Percentiles rank a stretch among this genome's conserved stretches.
Conservation (phyloP, 2,797 vertebrate species). For the Diceros bicornis region DNA sequence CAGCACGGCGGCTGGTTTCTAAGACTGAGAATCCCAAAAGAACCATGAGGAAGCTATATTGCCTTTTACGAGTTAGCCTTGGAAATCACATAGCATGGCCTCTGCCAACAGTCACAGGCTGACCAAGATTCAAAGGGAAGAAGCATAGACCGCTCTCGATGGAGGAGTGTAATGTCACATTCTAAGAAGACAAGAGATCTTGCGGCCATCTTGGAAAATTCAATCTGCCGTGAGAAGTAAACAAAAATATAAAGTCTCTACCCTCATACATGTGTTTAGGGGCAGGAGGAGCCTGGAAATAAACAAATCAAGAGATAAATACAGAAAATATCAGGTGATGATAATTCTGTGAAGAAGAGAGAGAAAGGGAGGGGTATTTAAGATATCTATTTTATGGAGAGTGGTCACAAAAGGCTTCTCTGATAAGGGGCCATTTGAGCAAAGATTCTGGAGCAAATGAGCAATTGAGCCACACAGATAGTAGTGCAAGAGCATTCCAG, state of each 20-base stretch:
- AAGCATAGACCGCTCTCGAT: not conserved
- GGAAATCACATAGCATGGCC: not conserved
- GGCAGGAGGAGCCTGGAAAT: not conserved
- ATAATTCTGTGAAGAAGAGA: not conserved
- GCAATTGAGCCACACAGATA: not conserved
- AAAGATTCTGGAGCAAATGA: not conserved
- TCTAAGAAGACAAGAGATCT: not conserved
- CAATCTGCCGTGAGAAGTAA: not conserved
- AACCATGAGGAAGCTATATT: not conserved
- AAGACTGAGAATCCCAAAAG: conserved; percentile 8
- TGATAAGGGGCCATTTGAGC: not conserved
- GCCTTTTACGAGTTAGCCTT: not conserved
- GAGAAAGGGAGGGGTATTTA: not conserved
- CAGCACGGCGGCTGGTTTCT: not conserved
- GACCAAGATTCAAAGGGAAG: not conserved
- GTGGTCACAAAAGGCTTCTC: not conserved
- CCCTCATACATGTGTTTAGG: not conserved
- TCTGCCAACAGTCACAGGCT: not conserved
- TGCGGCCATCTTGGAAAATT: not conserved
- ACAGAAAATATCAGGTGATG: not conserved
- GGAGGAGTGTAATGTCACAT: not conserved
- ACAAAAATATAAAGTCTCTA: not conserved
- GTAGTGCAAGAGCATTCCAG: not conserved
- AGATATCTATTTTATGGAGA: not conserved
- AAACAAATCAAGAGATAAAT: not conserved